Base-by-base conservation (phyloP, 2,888 invertebrate genomes). In the Flexamia atlantica region DNA sequence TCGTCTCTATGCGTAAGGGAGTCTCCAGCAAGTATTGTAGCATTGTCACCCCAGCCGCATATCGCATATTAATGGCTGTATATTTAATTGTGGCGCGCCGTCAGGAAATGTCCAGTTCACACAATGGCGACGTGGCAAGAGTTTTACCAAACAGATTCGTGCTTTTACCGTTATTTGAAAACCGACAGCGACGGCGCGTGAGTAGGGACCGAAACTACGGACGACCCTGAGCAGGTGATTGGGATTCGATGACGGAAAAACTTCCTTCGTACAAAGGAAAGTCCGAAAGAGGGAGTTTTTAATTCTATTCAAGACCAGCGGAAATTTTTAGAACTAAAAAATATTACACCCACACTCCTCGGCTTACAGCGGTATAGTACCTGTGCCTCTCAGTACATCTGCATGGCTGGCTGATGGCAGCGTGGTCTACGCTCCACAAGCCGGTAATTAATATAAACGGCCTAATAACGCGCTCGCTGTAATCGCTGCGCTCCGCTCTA, bases 11-110 rank as follows among this genome's bases (percentile, higher is more conserved):
- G 30, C 64, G 53, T 23, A 23, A 20, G 23, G 64, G 14, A 28
- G 64, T 12, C 14, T 20, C 23, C 57, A 57, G 57, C 53, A 7
- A 23, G 64, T 40, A 40, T 72, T 72, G 72, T 23, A 23, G 64
- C 72, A 40, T 72, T 72, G 72, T 72, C 40, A 14, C 20, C 40
- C 2, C 23, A 1, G 40, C 40, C 40, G 9, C n/a, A 20, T 12
- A n/a, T 25, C 46, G 74, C 74, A 76, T 76, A 28, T 76, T 76
- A 76, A 76, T 76, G 74, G n/a, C n/a, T 28, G 28, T 14, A 23
- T 76, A 28, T 76, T 76, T 76, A 76, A 76, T 76, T 76, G 74
- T 76, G 28, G 46, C 25, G 28, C 17, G 28, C 74, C 74, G 74
- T 46, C 74, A 28, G 46, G 74, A 76, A 40, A 70, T 70, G 70